These are phyloP conservation scores for Yoshiicerus persimilis DNA, from an alignment of 1,140 invertebrate species.

Conservation along the genomic window DNA sequence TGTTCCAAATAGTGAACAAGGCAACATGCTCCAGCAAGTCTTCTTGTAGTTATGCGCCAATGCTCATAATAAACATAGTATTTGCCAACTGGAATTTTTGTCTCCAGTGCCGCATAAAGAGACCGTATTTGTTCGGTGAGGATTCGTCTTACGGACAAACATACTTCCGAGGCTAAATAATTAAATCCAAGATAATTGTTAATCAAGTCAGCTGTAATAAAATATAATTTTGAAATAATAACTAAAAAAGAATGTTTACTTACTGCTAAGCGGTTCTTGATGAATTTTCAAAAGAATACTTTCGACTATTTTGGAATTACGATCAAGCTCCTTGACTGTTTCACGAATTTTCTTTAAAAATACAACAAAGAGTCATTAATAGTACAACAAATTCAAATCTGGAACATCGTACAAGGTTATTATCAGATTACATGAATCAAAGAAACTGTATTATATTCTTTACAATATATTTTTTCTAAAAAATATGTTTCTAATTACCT, in stretches of 20 bases:
- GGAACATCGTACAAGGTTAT: no score
- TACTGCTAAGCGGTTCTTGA: conserved; percentile 59
- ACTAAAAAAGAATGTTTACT: conserved; percentile 52
- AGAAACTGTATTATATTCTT: no score
- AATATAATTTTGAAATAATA: background rate
- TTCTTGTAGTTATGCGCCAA: conserved; percentile 79
- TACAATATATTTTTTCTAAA: background rate
- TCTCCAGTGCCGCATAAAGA: conserved; percentile 62
- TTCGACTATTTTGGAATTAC: conserved; percentile 65
- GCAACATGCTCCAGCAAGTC: conserved; percentile 73
- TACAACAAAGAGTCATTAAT: no score
- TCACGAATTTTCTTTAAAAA: conserved; percentile 72
- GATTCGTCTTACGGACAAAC: conserved; percentile 60
- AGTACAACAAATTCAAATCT: no score
- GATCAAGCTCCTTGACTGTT: conserved; percentile 69
- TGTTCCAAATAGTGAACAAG: conserved; percentile 77
- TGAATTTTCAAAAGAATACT: conserved; percentile 74
- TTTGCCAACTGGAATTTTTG: conserved; percentile 65
- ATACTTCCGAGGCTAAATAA: conserved; percentile 59
- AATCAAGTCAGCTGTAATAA: background rate
- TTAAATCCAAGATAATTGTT: background rate
- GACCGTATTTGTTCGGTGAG: conserved; percentile 61
- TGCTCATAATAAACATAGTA: conserved; percentile 84
- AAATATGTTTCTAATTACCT: conserved; percentile 61
- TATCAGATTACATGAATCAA: no score